These are phyloP conservation scores for Drosophila truncata DNA, from an alignment of 1,140 invertebrate genomes.

Conservation along the genomic window DNA sequence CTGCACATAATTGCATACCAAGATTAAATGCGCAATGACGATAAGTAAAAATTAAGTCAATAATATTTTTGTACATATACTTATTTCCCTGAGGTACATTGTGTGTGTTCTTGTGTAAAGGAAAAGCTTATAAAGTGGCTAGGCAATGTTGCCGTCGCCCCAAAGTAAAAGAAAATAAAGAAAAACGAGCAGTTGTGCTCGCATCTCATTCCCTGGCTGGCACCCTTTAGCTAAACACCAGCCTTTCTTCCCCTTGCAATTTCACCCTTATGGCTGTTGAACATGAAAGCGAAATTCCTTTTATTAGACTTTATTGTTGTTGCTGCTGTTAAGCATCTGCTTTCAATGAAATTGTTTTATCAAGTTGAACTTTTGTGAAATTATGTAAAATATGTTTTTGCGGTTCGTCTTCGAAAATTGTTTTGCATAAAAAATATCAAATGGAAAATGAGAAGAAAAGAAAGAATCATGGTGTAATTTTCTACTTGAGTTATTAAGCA, in stretches of 20 bases:
- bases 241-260: neutral
- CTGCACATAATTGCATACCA: too few relatives aligned
- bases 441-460: conserved; percentile 29
- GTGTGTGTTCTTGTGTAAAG: conserved; percentile 7
- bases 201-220: conserved; percentile 18
- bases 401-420: conserved; percentile 41
- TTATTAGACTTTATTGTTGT: conserved; percentile 69
- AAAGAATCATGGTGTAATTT: conserved; percentile 59
- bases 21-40: too few relatives aligned
- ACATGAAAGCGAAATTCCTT: conserved; percentile 81
- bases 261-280: conserved; percentile 38
- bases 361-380: conserved; percentile 72
- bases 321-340: conserved; percentile 61
- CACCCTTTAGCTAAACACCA: conserved; percentile 13
- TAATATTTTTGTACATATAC: too few relatives aligned
- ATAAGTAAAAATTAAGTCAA: too few relatives aligned
- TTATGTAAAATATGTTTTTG: conserved; percentile 81
- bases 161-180: conserved; percentile 36
- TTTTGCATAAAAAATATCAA: conserved; percentile 10
- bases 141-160: conserved; percentile 45
- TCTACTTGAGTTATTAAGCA: conserved; percentile 72
- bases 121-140: conserved; percentile 49
- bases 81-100: too few relatives aligned
- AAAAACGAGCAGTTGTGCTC: conserved; percentile 37
- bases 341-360: conserved; percentile 82